A percentile compares a stretch with the other conserved stretches of the same genome.
These are phyloP conservation scores for Ormia ochracea DNA, from an alignment of 2,888 invertebrate species.

Conservation along the genomic window DNA sequence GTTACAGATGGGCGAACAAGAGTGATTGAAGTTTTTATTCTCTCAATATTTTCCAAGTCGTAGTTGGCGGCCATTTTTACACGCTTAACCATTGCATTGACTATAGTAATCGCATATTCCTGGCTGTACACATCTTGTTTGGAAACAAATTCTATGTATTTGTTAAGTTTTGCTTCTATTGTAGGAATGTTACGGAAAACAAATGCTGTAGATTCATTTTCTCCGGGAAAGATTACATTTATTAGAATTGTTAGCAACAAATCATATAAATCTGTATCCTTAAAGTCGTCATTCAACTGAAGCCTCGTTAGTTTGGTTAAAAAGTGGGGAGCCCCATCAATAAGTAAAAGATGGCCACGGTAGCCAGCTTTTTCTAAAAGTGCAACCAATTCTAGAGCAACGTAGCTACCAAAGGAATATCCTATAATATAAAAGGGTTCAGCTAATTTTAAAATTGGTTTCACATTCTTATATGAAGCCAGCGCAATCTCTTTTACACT, in stretches of 20 bases:
- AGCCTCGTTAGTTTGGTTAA: slow-evolving; percentile 78
- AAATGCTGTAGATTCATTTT: slow-evolving; percentile 70
- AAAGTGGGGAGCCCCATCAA: slow-evolving; percentile 89
- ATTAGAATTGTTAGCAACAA: slow-evolving; percentile 70
- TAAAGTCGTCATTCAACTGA: slow-evolving; percentile 68
- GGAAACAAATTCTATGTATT: slow-evolving; percentile 77
- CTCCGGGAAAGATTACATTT: slow-evolving; percentile 73
- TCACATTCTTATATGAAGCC: slow-evolving; percentile 78
- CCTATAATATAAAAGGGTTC: slow-evolving; percentile 86
- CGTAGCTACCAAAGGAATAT: slow-evolving; percentile 91
- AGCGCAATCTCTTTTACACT: slow-evolving; percentile 69
- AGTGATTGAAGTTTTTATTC: slow-evolving; percentile 79
- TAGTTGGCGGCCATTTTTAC: slow-evolving; percentile 79
- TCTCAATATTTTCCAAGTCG: slow-evolving; percentile 74
- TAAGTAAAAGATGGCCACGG: slow-evolving; percentile 81
- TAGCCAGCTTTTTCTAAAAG: slow-evolving; percentile 83
- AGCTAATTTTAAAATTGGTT: slow-evolving; percentile 79
- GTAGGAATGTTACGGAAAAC: slow-evolving; percentile 79
- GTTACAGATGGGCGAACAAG: slow-evolving; percentile 82
- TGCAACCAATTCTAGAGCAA: slow-evolving; percentile 86
- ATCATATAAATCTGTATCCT: slow-evolving; percentile 72
- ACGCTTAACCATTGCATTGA: slow-evolving; percentile 78
- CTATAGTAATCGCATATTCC: slow-evolving; percentile 76
- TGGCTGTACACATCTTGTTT: slow-evolving; percentile 75
- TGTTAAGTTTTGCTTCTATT: slow-evolving; percentile 80